phyloP scores from a whole-genome alignment of 2,113 vertebrate species.

The Megalops atlanticus region DNA sequence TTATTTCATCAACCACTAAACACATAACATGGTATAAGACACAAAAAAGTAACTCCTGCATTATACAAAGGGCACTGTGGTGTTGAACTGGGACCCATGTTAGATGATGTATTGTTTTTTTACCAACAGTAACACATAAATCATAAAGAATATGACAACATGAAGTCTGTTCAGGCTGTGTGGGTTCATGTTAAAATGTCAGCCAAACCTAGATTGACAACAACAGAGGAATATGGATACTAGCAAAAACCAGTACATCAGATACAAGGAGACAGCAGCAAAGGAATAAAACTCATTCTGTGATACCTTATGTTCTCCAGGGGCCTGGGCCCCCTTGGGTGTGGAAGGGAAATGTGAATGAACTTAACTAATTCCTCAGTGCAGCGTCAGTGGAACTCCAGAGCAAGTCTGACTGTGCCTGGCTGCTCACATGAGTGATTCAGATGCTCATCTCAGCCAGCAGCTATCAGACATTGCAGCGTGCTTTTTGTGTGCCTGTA shows the following conservation, averaged over 20 bases:
- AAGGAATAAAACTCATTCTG: background rate
- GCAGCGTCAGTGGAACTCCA: background rate
- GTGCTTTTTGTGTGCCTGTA: background rate
- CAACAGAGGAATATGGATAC: background rate
- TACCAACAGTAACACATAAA: no score
- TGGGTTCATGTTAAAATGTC: background rate
- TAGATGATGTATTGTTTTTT: background rate
- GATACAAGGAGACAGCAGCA: background rate
- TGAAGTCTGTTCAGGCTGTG: background rate
- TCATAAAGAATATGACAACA: background rate
- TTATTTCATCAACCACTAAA: no score
- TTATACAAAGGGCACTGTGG: no score
- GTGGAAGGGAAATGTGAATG: background rate
- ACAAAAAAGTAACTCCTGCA: no score
- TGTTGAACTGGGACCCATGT: background rate
- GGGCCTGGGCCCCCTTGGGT: background rate
- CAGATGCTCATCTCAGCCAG: background rate
- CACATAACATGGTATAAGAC: no score
- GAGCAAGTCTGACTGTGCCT: background rate
- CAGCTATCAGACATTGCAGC: background rate
- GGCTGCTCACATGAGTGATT: background rate
- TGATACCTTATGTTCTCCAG: background rate
- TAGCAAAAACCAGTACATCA: background rate
- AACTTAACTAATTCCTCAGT: background rate
- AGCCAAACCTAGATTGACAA: background rate